Evolutionary conservation across 2,113 vertebrate species (phyloP).

Genomic region (Neomonachus schauinslandi): DNA sequence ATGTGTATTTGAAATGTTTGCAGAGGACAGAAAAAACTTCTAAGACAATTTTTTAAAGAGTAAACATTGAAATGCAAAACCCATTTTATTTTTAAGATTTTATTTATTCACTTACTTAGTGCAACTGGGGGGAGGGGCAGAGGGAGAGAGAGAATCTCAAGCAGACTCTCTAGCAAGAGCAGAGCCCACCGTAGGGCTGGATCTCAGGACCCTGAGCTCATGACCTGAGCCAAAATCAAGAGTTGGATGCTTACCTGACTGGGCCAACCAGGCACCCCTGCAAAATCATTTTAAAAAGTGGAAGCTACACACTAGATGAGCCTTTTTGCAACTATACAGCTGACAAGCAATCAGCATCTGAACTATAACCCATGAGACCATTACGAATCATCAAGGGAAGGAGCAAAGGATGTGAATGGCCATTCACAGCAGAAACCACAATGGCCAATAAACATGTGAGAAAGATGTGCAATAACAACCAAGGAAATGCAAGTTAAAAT

Average conservation of each 20-base stretch:
- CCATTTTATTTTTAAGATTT: background rate
- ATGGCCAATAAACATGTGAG: background rate
- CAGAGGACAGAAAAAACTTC: background rate
- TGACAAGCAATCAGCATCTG: background rate
- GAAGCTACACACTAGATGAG: background rate
- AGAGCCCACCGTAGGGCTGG: background rate
- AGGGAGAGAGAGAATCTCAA: background rate
- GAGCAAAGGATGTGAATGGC: background rate
- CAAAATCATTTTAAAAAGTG: background rate
- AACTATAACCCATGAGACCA: background rate
- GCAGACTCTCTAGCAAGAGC: background rate
- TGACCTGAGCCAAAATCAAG: background rate
- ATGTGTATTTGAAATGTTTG: background rate
- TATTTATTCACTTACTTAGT: background rate
- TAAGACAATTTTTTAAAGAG: background rate
- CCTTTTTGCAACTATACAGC: background rate
- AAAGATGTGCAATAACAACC: background rate
- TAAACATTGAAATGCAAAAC: background rate
- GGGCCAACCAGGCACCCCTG: background rate
- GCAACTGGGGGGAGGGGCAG: background rate
- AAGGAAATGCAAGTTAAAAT: background rate
- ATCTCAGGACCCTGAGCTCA: background rate
- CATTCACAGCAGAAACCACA: background rate
- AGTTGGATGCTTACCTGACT: background rate
- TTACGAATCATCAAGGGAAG: background rate